Percentiles rank a stretch among this genome's conserved stretches.
Evolutionary conservation across 2,888 invertebrate species (phyloP).

Genomic region (Eurois occulta): DNA sequence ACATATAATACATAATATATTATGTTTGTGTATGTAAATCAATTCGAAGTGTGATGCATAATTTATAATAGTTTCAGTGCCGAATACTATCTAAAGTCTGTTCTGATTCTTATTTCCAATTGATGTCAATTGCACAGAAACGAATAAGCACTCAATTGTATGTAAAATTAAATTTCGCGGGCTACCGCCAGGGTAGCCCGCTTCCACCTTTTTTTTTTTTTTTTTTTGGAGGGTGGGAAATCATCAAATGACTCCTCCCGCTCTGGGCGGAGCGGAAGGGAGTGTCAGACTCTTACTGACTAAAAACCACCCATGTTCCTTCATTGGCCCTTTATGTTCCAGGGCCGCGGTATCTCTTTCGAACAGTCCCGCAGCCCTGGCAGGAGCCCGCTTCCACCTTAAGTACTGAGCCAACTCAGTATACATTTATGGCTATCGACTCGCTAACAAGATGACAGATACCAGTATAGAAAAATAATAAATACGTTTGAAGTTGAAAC

Average conservation of each 20-base stretch:
- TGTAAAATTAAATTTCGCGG: no score
- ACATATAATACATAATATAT: constrained; percentile 4
- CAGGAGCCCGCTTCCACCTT: no score
- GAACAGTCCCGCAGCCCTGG: no score
- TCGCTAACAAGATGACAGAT: neutral
- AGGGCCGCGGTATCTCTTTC: no score
- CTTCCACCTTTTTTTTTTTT: no score
- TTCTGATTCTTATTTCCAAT: neutral
- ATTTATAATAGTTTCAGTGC: constrained; percentile 32
- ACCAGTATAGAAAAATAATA: neutral
- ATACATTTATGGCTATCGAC: neutral
- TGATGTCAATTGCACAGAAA: neutral
- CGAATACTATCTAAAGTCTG: constrained; percentile 14
- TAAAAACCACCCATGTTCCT: no score
- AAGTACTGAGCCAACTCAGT: neutral
- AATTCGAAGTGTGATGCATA: constrained; percentile 35
- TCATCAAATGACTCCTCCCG: no score
- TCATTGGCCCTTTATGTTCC: no score
- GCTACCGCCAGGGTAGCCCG: no score
- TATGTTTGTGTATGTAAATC: constrained; percentile 47
- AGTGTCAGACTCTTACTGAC: no score
- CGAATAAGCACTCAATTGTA: neutral
- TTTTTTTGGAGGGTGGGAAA: no score
- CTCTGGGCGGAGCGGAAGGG: no score
- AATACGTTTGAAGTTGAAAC: neutral